phyloP scores from a whole-genome alignment of 2,113 vertebrate species.

The Rhabdomys dilectus region DNA sequence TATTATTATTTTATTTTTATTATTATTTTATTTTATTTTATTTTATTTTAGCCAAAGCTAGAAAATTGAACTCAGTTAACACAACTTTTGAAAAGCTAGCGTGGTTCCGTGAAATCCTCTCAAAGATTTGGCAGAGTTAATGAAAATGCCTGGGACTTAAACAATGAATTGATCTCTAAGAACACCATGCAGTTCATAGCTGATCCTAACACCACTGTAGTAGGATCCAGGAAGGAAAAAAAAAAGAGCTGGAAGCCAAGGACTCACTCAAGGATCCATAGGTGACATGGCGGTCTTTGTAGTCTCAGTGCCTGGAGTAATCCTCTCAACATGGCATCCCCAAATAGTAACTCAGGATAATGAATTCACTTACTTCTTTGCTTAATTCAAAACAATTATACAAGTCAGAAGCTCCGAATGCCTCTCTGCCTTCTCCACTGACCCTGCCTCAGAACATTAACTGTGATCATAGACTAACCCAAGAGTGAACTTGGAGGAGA shows the following conservation, averaged over 20 bases:
- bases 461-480: constrained; percentile 83
- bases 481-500: constrained; percentile 83
- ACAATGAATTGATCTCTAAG: constrained; percentile 19
- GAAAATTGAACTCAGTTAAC: background rate
- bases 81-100: constrained; percentile 45
- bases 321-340: background rate
- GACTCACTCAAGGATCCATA: background rate
- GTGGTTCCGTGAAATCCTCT: constrained; percentile 40
- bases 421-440: constrained; percentile 71
- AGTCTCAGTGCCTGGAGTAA: background rate
- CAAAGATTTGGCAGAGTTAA: constrained; percentile 21
- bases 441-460: constrained; percentile 83
- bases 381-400: constrained; percentile 65
- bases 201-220: background rate
- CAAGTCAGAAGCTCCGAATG: constrained; percentile 1
- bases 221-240: background rate
- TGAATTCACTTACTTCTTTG: background rate
- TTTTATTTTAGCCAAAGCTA: background rate
- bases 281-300: background rate
- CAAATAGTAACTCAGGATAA: background rate
- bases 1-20: background rate
- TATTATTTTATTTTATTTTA: background rate
- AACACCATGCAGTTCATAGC: background rate
- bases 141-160: background rate
- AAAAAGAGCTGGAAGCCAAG: background rate